Evolutionary conservation across 2,797 vertebrate genomes (phyloP).

Genomic region (Iguana delicatissima): DNA sequence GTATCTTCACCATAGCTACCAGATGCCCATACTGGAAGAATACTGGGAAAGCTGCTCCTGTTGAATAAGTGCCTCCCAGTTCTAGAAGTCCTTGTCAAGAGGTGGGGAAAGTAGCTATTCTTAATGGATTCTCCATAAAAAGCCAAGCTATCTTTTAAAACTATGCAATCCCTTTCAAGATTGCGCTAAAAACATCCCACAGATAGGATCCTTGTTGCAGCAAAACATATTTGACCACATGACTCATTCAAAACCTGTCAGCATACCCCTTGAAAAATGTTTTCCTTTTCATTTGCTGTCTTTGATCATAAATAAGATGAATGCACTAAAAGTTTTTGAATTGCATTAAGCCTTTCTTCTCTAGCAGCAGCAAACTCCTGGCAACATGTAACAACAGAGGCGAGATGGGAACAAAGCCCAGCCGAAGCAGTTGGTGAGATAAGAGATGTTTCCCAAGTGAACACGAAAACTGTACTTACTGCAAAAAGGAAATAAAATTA

Average conservation of each 20-base stretch:
- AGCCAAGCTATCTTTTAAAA: slow-evolving; percentile 27
- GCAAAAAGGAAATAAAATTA: slow-evolving; percentile 28
- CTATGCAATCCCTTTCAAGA: slow-evolving; percentile 15
- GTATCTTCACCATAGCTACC: neutral
- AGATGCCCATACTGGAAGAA: neutral
- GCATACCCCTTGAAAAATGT: slow-evolving; percentile 19
- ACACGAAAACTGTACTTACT: slow-evolving; percentile 32
- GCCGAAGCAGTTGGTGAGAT: slow-evolving; percentile 4
- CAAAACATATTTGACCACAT: slow-evolving; percentile 20
- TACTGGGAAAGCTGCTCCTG: neutral
- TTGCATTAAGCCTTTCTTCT: slow-evolving; percentile 34
- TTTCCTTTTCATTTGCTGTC: slow-evolving; percentile 17
- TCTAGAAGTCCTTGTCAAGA: neutral
- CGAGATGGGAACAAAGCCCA: slow-evolving; percentile 38
- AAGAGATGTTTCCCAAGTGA: slow-evolving; percentile 36
- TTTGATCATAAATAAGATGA: slow-evolving; percentile 36
- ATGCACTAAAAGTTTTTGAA: slow-evolving; percentile 43
- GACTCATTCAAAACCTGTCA: slow-evolving; percentile 22
- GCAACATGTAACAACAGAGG: neutral
- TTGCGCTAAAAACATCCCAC: neutral
- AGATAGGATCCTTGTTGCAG: slow-evolving; percentile 20
- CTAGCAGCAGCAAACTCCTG: slow-evolving; percentile 26
- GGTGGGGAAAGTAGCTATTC: neutral
- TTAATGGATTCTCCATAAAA: slow-evolving; percentile 13
- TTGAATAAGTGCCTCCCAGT: neutral